phyloP scores from a whole-genome alignment of 2,797 vertebrate genomes.

The Scarus forsteni region DNA sequence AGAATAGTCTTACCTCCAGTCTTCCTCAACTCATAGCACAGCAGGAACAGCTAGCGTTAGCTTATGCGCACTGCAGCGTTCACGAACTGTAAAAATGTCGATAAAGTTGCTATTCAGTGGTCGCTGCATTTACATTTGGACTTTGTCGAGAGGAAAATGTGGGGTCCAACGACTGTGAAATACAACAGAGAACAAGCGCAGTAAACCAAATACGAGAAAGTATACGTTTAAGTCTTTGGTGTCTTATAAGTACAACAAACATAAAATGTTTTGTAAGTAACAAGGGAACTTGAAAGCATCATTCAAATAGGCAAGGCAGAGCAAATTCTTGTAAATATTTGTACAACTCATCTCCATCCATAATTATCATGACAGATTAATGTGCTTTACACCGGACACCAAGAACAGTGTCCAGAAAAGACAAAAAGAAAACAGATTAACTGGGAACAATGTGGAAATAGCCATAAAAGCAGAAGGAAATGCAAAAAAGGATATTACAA shows the following conservation, averaged over 20 bases:
- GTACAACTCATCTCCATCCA: no score
- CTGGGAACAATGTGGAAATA: no score
- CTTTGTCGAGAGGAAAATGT: not conserved
- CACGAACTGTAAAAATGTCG: not conserved
- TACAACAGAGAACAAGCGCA: not conserved
- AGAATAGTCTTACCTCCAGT: slow-evolving; percentile 53
- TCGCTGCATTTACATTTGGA: not conserved
- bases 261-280: rapidly evolving
- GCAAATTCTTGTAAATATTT: no score
- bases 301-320: not conserved
- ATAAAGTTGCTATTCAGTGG: rapidly evolving
- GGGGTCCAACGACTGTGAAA: not conserved
- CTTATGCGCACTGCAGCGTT: slow-evolving; percentile 46
- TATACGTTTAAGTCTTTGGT: not conserved
- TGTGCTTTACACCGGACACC: no score
- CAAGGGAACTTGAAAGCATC: slow-evolving; percentile 15
- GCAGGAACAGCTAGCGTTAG: slow-evolving; percentile 42
- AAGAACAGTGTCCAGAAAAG: no score
- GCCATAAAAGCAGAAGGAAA: no score
- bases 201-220: rapidly evolving
- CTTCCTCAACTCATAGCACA: slow-evolving; percentile 71
- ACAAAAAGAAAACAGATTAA: no score
- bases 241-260: not conserved
- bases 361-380: no score
- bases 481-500: no score